Base-by-base conservation (phyloP, 1,140 invertebrate species). In the Pseudomyrmex pallidus region DNA sequence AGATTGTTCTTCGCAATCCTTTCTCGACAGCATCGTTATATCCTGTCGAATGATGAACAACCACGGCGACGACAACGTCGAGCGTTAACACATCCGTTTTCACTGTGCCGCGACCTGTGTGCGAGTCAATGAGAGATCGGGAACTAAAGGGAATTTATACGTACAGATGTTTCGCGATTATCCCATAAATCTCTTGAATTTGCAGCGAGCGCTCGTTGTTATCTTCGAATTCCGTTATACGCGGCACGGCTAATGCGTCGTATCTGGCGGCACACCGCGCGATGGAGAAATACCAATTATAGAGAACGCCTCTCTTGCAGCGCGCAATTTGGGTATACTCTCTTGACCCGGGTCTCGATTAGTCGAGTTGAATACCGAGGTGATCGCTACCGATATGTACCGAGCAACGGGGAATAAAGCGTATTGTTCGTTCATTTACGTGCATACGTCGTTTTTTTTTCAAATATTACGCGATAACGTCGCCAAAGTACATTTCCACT, bases 311-410 rank as follows among this genome's bases (percentile, higher is more conserved):
- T 48, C 64, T 59, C n/a, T 10, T 52, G 12, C 13, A 35, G 76
- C n/a, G 12, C 20, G 44, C 35, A 80, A 80, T 80, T 48, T 59
- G 76, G 72, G 35, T 35, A 61, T 72, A 50, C 44, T 80, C 44
- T 67, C 70, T 76, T 50, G 46, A 80, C 44, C 12, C 44, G 15
- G 66, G 15, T 80, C 66, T 46, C 10, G n/a, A 46, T 66, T 35
- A 35, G 48, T 67, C 10, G 35, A 9, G 44, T 61, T n/a, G 54
- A 70, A 80, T 17, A 48, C 2, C 7, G 13, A 0, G 44, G 35
- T 57, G 35, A 10, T 3, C 20, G 20, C 44, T 77, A 10, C 2
- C 13, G 15, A 56, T 77, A 15, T 52, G 20, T 52, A 12, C 62
- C 8, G 46, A 64, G 13, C 20, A 2, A 9, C 13, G 35, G 35